Percentiles rank a stretch among this genome's conserved stretches.
These are phyloP conservation scores for Panzeria rudis DNA, from an alignment of 2,888 invertebrate species.

Conservation along the genomic window DNA sequence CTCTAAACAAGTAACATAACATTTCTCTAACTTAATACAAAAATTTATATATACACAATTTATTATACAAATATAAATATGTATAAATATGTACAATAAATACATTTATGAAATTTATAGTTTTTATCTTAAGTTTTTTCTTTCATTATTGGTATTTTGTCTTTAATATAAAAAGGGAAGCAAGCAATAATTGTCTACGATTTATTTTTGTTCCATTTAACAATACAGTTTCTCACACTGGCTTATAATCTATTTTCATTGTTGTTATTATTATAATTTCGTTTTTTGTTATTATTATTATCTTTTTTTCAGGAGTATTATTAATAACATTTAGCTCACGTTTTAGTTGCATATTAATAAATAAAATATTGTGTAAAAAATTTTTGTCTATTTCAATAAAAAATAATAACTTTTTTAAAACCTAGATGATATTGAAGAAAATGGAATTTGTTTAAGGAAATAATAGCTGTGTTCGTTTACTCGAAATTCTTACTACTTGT, in stretches of 20 bases:
- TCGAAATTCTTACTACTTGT: too few species aligned
- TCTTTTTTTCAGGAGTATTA: neutral
- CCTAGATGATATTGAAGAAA: neutral
- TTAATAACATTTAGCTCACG: conserved; percentile 12
- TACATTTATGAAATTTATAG: conserved; percentile 23
- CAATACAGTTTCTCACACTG: conserved; percentile 31
- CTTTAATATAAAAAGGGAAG: conserved; percentile 65
- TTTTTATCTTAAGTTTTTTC: conserved; percentile 13
- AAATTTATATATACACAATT: conserved; percentile 35
- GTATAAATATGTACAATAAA: neutral
- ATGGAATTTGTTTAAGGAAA: neutral
- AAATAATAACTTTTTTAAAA: neutral
- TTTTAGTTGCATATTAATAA: conserved; percentile 47
- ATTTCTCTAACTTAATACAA: neutral
- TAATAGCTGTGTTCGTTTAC: neutral
- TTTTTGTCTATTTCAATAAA: conserved; percentile 6
- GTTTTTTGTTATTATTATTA: neutral
- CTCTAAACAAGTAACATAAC: neutral
- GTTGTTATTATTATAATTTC: neutral
- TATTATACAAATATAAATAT: neutral
- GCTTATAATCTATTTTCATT: neutral
- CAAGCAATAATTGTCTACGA: conserved; percentile 67
- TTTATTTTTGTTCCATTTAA: conserved; percentile 32
- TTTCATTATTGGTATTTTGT: conserved; percentile 20
- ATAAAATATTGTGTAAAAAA: conserved; percentile 57